phyloP scores from a whole-genome alignment of 2,888 invertebrate species.

The Athalia cordata region DNA sequence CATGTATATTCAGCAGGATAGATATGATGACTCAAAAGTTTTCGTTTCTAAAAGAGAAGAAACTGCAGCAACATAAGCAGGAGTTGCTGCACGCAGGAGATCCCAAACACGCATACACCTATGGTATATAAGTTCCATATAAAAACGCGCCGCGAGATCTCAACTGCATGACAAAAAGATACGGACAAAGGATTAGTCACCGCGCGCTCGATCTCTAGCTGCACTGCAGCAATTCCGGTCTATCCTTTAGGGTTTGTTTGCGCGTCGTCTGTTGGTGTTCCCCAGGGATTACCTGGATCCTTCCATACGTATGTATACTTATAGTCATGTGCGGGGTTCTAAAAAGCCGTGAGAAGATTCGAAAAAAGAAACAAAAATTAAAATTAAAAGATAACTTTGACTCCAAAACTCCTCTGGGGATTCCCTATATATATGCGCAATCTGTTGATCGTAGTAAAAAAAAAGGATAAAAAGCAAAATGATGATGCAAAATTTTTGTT shows the following conservation, averaged over 20 bases:
- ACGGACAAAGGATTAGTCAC: constrained; percentile 49
- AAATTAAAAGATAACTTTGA: constrained; percentile 28
- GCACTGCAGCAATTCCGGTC: constrained; percentile 9
- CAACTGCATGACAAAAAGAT: constrained; percentile 13
- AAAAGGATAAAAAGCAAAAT: too few species aligned
- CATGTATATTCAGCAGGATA: too few species aligned
- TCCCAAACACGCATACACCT: constrained; percentile 8
- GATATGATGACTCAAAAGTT: constrained; percentile 42
- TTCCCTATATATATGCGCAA: neutral
- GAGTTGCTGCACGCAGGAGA: neutral
- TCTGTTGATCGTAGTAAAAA: too few species aligned
- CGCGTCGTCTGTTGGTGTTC: constrained; percentile 44
- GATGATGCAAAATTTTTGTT: too few species aligned
- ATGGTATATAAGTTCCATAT: neutral
- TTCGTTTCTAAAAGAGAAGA: constrained; percentile 20
- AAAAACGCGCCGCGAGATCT: constrained; percentile 18
- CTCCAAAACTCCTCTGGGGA: neutral
- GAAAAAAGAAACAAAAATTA: neutral
- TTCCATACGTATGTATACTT: neutral
- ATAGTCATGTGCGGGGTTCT: too few species aligned
- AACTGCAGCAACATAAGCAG: constrained; percentile 7
- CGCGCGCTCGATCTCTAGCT: constrained; percentile 14
- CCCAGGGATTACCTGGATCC: constrained; percentile 44
- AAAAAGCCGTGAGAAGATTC: constrained; percentile 33
- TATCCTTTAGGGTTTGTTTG: constrained; percentile 46